Evolutionary conservation across 1,140 invertebrate species (phyloP), one percentile per base, ranked within the genome.

Genomic region (Eulimnadia texana): DNA sequence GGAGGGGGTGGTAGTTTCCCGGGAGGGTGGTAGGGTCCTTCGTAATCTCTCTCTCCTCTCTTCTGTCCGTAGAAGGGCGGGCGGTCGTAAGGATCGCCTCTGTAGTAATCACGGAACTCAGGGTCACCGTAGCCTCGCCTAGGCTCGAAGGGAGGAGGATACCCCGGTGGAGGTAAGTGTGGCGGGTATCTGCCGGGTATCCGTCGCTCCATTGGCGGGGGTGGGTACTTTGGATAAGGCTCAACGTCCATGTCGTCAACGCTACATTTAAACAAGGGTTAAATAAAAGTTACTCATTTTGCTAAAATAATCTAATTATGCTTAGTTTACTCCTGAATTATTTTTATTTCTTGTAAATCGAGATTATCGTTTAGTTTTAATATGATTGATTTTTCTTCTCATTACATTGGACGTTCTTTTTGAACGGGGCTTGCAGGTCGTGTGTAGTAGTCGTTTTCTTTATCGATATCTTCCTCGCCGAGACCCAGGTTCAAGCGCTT

Each of bases 401-500:
- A 23, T 10, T 57, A 57, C 55, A 27, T 23, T 6, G 55, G 55
- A 33, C 27, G 55, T 13, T 55, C 56, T 54, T 63, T 47, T 50
- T 49, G 61, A 19, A 68, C 64, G 19, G 77, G 76, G 73, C 78
- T 79, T 10, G 77, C 73, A 60, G 78, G 73, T 67, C 84, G 76
- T 1, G 83, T 80, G 69, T 85, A 88, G 69, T 87, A 86, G 62
- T 85, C 84, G 67, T 88, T 88, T 71, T 96, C 91, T 65, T 92
- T 87, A 69, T 95, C 91, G 47, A 90, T 77, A 67, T 94, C 92
- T 66, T 91, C 84, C 67, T 85, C 85, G 42, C 81, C 84, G 65
- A 88, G 73, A 56, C 84, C 87, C 28, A 96, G 71, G 71, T 94
- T 94, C 78, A 94, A 84, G 69, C 94, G 90, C 74, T 96, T 97